Base-by-base conservation (phyloP, 2,888 invertebrate species). In the Stenodera caucasica region DNA sequence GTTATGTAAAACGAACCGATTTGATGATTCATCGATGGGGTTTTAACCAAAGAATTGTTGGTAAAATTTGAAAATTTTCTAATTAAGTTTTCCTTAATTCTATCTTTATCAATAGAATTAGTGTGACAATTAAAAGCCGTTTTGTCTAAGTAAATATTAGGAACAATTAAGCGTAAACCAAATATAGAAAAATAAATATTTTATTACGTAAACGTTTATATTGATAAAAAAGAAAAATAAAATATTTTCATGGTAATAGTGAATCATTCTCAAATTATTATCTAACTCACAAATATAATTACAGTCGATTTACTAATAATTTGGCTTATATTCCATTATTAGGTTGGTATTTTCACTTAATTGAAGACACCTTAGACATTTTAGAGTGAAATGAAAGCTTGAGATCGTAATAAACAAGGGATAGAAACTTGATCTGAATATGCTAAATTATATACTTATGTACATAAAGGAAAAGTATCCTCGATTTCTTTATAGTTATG, bases 401-500 rank as follows among this genome's bases (percentile, higher is more conserved):
- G n/a, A n/a, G n/a, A n/a, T n/a, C n/a, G n/a, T n/a, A n/a, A n/a
- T n/a, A n/a, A n/a, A n/a, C n/a, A n/a, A n/a, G n/a, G n/a, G n/a
- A n/a, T n/a, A n/a, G n/a, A n/a, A n/a, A n/a, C n/a, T n/a, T n/a
- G n/a, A n/a, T n/a, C n/a, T n/a, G n/a, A n/a, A n/a, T n/a, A n/a
- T n/a, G n/a, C n/a, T n/a, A n/a, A n/a, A n/a, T n/a, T n/a, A n/a
- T n/a, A n/a, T n/a, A n/a, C n/a, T n/a, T 26, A 7, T 26, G 26
- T 26, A 12, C 1, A 45, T 45, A 45, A 45, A 45, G 18, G 33
- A 53, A 53, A 53, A 53, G 32, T 53, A 53, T 53, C 32, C 53
- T 53, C 53, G 26, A 57, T 50, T 50, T 57, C 56, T 35, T 26
- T 51, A 33, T 15, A 35, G 51, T 57, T 57, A 51, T 57, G 57